Evolutionary conservation across 2,797 vertebrate genomes (phyloP).

Genomic region (Vespertilio murinus): DNA sequence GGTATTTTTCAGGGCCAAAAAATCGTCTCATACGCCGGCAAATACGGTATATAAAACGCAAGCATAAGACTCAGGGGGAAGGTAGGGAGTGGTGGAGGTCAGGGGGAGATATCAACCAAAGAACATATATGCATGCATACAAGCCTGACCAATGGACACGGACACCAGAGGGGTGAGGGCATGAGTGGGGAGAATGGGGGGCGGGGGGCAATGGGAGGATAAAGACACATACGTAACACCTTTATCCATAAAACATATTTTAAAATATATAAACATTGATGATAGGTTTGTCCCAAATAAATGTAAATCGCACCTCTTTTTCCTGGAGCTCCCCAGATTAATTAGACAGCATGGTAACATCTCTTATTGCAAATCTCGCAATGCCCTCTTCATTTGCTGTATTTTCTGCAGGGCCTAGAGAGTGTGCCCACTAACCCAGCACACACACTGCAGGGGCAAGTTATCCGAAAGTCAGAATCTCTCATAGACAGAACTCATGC

Average conservation of each 20-base stretch:
- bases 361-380: neutral
- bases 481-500: neutral
- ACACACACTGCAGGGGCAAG: neutral
- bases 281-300: neutral
- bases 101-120: too few relatives aligned
- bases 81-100: too few relatives aligned
- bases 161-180: too few relatives aligned
- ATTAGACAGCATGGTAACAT: neutral
- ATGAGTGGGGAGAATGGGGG: too few relatives aligned
- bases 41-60: neutral
- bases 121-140: too few relatives aligned
- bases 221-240: too few relatives aligned
- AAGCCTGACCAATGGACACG: too few relatives aligned
- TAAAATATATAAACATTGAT: neutral
- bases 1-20: too few relatives aligned
- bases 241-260: too few relatives aligned
- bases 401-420: neutral
- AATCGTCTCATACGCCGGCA: too few relatives aligned
- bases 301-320: neutral
- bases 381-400: neutral
- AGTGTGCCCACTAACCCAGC: neutral
- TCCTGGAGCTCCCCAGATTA: neutral
- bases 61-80: neutral
- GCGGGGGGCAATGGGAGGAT: too few relatives aligned
- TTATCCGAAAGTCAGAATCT: conserved; percentile 6